These are phyloP conservation scores for Castor canadensis DNA, from an alignment of 2,113 vertebrate species.

Conservation along the genomic window DNA sequence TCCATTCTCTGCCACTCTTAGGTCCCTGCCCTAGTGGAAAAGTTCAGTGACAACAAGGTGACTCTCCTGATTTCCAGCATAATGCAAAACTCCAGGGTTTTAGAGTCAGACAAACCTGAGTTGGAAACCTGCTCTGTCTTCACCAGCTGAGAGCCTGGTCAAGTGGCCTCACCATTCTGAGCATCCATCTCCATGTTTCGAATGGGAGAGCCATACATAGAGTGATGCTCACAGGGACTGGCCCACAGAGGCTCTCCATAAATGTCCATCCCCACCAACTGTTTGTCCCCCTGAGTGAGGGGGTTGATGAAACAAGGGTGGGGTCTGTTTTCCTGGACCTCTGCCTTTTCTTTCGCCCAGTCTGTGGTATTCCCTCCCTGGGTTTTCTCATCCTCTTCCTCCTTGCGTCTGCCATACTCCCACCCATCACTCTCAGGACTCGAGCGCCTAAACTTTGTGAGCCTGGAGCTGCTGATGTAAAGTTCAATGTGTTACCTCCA, in stretches of 20 bases:
- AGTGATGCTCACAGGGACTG: neutral
- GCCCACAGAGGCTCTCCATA: neutral
- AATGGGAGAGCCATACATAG: neutral
- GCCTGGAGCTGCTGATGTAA: neutral
- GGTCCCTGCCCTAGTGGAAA: neutral
- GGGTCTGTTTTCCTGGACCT: neutral
- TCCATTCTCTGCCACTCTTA: neutral
- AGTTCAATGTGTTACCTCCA: conserved; percentile 54
- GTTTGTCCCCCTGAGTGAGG: neutral
- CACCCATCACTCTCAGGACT: neutral
- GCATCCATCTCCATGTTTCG: neutral
- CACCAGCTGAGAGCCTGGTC: too few species aligned
- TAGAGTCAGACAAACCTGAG: neutral
- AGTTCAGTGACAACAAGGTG: neutral
- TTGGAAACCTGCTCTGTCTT: neutral
- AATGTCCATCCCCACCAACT: neutral
- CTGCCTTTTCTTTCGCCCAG: neutral
- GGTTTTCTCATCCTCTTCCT: neutral
- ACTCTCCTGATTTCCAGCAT: neutral
- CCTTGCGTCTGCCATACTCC: neutral
- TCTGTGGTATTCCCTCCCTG: neutral
- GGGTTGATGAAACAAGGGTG: rapidly evolving
- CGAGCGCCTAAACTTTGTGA: neutral
- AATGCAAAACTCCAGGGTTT: neutral
- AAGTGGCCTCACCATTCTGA: neutral